Evolutionary conservation across 2,113 vertebrate species (phyloP).

Genomic region (Podocnemis expansa): DNA sequence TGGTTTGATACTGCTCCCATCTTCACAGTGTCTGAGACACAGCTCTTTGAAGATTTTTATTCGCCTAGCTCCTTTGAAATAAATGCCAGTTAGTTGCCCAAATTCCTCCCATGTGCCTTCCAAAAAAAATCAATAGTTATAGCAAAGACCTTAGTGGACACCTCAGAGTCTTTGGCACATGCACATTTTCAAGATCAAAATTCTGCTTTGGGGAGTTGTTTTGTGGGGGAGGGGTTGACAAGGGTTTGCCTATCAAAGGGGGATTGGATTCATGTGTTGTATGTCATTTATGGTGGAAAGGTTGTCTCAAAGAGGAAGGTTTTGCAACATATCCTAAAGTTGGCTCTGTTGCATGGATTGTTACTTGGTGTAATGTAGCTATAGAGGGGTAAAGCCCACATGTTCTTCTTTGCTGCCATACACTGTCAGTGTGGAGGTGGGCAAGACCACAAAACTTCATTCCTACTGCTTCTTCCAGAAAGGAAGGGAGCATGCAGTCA

Average conservation of each 20-base stretch:
- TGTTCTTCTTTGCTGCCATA: neutral
- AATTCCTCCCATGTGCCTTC: fast-evolving
- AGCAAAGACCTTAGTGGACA: fast-evolving
- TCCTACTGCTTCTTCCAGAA: neutral
- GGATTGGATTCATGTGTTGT: fast-evolving
- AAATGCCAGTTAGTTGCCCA: neutral
- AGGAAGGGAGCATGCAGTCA: neutral
- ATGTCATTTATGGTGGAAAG: neutral
- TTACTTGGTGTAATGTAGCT: fast-evolving
- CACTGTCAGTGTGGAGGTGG: neutral
- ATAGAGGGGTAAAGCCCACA: neutral
- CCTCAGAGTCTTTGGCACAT: neutral
- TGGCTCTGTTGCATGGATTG: neutral
- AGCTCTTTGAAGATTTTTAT: neutral
- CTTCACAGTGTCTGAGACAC: neutral
- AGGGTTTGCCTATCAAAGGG: neutral
- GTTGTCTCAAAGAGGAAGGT: neutral
- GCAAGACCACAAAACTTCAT: neutral
- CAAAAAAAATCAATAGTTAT: neutral
- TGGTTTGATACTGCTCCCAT: neutral
- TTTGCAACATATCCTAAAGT: neutral
- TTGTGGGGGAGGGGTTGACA: fast-evolving
- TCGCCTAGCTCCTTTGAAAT: neutral
- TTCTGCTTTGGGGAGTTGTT: neutral
- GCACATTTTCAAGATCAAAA: neutral